Percentiles rank a stretch among this genome's conserved stretches.
Evolutionary conservation across 2,797 vertebrate species (phyloP).

Genomic region (Dallia pectoralis): DNA sequence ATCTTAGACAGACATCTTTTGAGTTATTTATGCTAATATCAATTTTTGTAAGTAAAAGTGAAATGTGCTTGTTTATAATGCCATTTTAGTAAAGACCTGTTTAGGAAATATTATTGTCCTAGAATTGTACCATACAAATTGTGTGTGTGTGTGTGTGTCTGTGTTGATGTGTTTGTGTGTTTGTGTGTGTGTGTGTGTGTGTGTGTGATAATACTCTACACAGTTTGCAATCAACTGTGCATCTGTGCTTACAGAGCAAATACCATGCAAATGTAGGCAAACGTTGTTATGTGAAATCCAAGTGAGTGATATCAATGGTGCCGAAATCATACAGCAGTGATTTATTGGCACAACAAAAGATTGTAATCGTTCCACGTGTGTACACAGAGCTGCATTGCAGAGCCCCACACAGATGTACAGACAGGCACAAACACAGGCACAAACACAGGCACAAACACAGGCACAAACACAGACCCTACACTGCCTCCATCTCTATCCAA

Average conservation of each 20-base stretch:
- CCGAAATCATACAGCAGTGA: neutral
- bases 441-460: too few relatives aligned
- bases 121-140: neutral
- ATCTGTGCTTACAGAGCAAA: neutral
- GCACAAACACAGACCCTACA: neutral
- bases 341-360: neutral
- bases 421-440: neutral
- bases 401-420: neutral
- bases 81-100: neutral
- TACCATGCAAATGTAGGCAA: neutral
- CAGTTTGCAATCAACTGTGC: neutral
- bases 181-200: neutral
- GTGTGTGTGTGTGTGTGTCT: neutral
- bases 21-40: too few relatives aligned
- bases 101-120: neutral
- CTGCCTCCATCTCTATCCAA: slow-evolving; percentile 5
- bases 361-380: neutral
- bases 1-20: too few relatives aligned
- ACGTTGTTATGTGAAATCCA: neutral
- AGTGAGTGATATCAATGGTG: neutral
- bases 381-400: neutral
- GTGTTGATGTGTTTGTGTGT: too few relatives aligned
- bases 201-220: slow-evolving; percentile 2
- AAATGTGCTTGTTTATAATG: neutral
- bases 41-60: too few relatives aligned